Evolutionary conservation across 2,888 invertebrate species (phyloP).

Genomic region (Eumerus sabulonum): DNA sequence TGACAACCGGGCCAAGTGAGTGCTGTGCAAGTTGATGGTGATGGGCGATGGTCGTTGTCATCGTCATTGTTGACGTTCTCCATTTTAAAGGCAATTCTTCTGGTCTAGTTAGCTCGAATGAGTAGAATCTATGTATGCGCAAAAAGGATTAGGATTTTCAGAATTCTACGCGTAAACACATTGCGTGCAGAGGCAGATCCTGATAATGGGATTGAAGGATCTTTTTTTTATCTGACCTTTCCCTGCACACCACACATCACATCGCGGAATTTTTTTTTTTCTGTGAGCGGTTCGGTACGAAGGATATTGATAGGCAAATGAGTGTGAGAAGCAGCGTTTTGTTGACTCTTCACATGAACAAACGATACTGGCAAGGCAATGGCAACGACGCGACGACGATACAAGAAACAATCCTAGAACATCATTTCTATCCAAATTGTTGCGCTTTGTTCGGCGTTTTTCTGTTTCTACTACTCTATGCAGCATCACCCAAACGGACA

Average conservation of each 20-base stretch:
- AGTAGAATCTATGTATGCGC: neutral
- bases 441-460: constrained; percentile 40
- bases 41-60: constrained; percentile 20
- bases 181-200: constrained; percentile 21
- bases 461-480: neutral
- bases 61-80: constrained; percentile 3
- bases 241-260: too few relatives aligned
- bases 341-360: constrained; percentile 25
- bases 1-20: constrained; percentile 7
- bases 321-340: constrained; percentile 4
- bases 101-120: constrained; percentile 34
- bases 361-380: constrained; percentile 53
- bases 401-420: constrained; percentile 33
- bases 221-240: constrained; percentile 11
- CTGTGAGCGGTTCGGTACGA: neutral
- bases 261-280: neutral
- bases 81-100: constrained; percentile 38
- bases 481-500: too few relatives aligned
- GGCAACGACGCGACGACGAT: constrained; percentile 41
- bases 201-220: constrained; percentile 9
- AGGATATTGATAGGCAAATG: constrained; percentile 1
- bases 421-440: constrained; percentile 57
- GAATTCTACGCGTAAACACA: constrained; percentile 31
- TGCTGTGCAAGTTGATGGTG: too few relatives aligned
- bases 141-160: constrained; percentile 6